Conservation (phyloP, 2,113 vertebrate species). For the Otolemur garnettii region DNA sequence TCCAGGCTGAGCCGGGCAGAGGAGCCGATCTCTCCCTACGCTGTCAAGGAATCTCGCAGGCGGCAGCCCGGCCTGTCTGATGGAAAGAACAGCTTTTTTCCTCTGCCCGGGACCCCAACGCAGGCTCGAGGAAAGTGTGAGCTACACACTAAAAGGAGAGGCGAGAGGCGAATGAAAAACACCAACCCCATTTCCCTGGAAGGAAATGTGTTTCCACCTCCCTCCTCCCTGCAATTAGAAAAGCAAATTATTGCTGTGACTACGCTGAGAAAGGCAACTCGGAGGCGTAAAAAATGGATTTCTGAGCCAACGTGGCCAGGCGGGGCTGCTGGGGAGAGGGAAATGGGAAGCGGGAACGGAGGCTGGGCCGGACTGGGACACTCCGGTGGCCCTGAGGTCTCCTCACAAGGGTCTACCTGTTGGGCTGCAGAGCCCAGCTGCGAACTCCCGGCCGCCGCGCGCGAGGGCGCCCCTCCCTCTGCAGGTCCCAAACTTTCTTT, state of each 20-base stretch:
- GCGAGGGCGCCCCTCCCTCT: neutral
- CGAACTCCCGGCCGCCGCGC: neutral
- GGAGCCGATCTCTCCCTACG: neutral
- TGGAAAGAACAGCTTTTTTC: conserved; percentile 20
- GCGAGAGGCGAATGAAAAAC: neutral
- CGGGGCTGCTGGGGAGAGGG: neutral
- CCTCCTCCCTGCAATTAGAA: conserved; percentile 62
- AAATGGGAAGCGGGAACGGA: rapidly evolving
- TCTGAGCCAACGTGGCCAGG: conserved; percentile 7
- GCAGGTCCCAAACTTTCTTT: conserved; percentile 65
- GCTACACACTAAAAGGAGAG: neutral
- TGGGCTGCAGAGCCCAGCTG: neutral
- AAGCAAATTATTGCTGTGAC: conserved; percentile 55
- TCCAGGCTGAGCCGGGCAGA: neutral
- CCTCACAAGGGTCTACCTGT: conserved; percentile 61
- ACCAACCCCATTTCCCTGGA: conserved; percentile 49
- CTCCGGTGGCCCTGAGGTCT: neutral
- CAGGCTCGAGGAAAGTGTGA: conserved; percentile 21
- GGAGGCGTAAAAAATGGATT: conserved; percentile 5
- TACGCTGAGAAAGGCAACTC: conserved; percentile 45
- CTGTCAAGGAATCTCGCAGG: conserved; percentile 67
- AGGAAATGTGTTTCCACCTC: conserved; percentile 58
- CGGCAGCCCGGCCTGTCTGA: neutral
- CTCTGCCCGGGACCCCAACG: neutral
- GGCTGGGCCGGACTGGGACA: neutral